Evolutionary conservation across 2,113 vertebrate genomes (phyloP).

Genomic region (Tupaia chinensis): DNA sequence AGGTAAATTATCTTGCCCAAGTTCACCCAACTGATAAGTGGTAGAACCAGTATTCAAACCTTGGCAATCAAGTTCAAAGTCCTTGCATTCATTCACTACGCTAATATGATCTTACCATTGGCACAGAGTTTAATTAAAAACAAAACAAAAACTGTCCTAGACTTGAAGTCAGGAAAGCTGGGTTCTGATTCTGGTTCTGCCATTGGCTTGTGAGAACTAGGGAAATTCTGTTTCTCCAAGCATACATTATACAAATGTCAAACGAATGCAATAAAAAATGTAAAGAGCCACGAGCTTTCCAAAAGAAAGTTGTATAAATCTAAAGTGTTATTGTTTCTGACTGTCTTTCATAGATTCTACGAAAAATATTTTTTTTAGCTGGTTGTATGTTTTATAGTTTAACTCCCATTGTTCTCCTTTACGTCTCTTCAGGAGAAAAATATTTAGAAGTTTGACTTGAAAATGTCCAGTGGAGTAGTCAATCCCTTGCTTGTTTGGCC

Average conservation of each 20-base stretch:
- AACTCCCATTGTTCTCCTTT: slow-evolving; percentile 48
- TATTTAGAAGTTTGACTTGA: slow-evolving; percentile 62
- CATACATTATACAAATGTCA: background rate
- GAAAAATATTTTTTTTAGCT: slow-evolving; percentile 49
- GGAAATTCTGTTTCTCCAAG: background rate
- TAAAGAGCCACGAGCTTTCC: background rate
- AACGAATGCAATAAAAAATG: slow-evolving; percentile 12
- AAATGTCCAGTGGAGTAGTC: slow-evolving; percentile 20
- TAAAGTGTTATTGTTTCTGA: slow-evolving; percentile 38
- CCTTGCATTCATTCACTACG: background rate
- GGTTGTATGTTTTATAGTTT: slow-evolving; percentile 57
- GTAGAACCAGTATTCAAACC: slow-evolving; percentile 29
- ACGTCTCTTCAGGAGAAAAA: slow-evolving; percentile 57
- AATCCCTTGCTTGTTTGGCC: slow-evolving; percentile 30
- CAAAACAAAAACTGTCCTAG: background rate
- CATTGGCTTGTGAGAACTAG: background rate
- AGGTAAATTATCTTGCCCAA: background rate
- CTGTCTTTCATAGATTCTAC: slow-evolving; percentile 28
- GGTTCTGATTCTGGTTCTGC: slow-evolving; percentile 29
- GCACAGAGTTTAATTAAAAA: background rate
- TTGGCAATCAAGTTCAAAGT: slow-evolving; percentile 1
- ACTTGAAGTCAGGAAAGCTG: slow-evolving; percentile 1
- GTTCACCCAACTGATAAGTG: background rate
- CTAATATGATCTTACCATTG: background rate
- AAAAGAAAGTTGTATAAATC: background rate